Evolutionary conservation across 1,140 invertebrate genomes (phyloP).

Genomic region (Drosophila repleta): DNA sequence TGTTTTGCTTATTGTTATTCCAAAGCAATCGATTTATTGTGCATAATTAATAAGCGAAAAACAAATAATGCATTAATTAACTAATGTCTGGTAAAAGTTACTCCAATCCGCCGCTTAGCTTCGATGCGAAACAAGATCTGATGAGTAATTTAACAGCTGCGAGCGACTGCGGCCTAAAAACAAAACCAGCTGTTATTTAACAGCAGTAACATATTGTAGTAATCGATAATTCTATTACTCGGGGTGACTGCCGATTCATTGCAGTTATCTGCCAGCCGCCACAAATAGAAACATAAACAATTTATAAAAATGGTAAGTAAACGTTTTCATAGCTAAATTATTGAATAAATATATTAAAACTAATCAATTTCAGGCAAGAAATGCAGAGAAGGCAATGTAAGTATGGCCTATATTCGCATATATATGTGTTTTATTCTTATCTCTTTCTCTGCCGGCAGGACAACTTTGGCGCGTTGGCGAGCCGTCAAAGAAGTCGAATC

Average conservation of each 20-base stretch:
- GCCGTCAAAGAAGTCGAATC: slow-evolving; percentile 95
- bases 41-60: no score
- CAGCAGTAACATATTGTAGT: slow-evolving; percentile 4
- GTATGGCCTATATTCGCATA: slow-evolving; percentile 74
- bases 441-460: slow-evolving; percentile 87
- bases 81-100: no score
- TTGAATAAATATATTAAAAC: slow-evolving; percentile 15
- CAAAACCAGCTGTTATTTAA: slow-evolving; percentile 8
- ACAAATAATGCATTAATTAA: no score
- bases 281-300: slow-evolving; percentile 48
- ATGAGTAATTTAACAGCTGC: slow-evolving; percentile 16
- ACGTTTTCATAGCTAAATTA: slow-evolving; percentile 15
- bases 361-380: slow-evolving; percentile 86
- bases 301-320: slow-evolving; percentile 65
- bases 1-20: not conserved
- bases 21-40: no score
- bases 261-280: slow-evolving; percentile 8
- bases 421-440: not conserved
- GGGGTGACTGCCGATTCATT: slow-evolving; percentile 14
- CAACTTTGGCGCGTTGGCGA: slow-evolving; percentile 96
- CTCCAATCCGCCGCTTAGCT: not conserved
- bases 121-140: not conserved
- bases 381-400: slow-evolving; percentile 94
- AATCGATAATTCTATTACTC: slow-evolving; percentile 1
- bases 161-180: not conserved